phyloP scores from a whole-genome alignment of 2,113 vertebrate species.

The Ciconia stormi region DNA sequence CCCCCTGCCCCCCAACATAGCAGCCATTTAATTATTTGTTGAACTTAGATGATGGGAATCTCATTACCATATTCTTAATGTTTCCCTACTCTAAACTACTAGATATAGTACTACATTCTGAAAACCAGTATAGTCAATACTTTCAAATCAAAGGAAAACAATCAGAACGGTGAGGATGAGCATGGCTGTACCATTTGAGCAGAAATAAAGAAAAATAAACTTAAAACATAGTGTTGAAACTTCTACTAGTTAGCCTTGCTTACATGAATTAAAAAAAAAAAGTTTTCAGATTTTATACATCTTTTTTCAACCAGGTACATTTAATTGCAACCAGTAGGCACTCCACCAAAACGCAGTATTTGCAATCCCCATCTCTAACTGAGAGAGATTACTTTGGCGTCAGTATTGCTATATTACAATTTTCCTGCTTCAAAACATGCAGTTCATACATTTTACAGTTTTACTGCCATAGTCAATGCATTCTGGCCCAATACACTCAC shows the following conservation, averaged over 20 bases:
- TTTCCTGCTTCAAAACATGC: slow-evolving; percentile 85
- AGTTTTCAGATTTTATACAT: slow-evolving; percentile 33
- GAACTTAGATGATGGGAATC: not conserved
- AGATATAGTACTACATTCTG: not conserved
- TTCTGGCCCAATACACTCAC: slow-evolving; percentile 95
- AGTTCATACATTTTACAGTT: slow-evolving; percentile 96
- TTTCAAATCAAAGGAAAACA: slow-evolving; percentile 28
- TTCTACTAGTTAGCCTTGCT: not conserved
- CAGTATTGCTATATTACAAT: not conserved
- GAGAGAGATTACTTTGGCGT: slow-evolving; percentile 51
- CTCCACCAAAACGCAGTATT: not conserved
- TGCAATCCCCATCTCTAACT: not conserved
- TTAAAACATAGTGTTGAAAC: slow-evolving; percentile 1
- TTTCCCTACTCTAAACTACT: slow-evolving; percentile 26
- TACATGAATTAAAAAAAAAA: not conserved
- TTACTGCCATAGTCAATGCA: slow-evolving; percentile 98
- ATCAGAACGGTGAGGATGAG: not conserved
- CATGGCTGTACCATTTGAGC: not conserved
- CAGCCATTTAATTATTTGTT: slow-evolving; percentile 12
- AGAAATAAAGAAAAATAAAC: slow-evolving; percentile 14
- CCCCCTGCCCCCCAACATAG: not conserved
- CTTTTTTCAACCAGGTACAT: slow-evolving; percentile 16
- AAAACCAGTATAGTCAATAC: not conserved
- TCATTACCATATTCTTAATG: not conserved
- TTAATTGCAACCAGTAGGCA: slow-evolving; percentile 11